Base-by-base conservation (phyloP, 2,113 vertebrate species). In the Mirza zaza region DNA sequence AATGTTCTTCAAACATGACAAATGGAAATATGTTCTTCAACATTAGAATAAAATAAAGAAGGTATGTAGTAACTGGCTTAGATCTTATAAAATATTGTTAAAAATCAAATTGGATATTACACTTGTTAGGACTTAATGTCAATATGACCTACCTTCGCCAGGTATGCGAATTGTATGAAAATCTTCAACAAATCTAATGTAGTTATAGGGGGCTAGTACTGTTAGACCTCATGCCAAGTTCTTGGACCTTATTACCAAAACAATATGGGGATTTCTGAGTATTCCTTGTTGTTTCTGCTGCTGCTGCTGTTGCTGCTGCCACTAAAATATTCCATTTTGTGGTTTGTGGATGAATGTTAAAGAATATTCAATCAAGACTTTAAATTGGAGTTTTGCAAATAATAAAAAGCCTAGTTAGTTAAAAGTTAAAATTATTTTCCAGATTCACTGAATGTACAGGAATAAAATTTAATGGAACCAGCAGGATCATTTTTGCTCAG, bases 401-500 rank as follows among this genome's bases (percentile, higher is more conserved):
- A 97, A 93, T 94, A 92, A 90, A 71, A 97, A 91, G 57, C 36
- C 70, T 88, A 29, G 23, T 73, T 90, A 36, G 65, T 91, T 79
- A 97, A 90, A 76, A 96, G 93, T 81, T 95, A 83, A 97, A 97
- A 91, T 76, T 17, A 93, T 90, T 57, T 92, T 48, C 55, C 39
- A 25, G 68, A 23, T 93, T 89, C 87, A 91, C 25, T 85, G 61
- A 93, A 20, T 39, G 1, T 81, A 5, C 2, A 89, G 77, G 32
- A 94, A 96, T 79, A 91, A 82, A 93, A 48, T 52, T 90, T 87
- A 96, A 89, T 83, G n/a, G 67, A 94, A 91, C 18, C 21, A 79
- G n/a, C 10, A 85, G 95, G n/a, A 8, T 95, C 14, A 76, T 96
- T 94, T 97, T 82, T 68, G 68, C 39, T 96, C 48, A 59, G 25